Base-by-base conservation (phyloP, 2,797 vertebrate species). In the Triplophysa bombifrons region DNA sequence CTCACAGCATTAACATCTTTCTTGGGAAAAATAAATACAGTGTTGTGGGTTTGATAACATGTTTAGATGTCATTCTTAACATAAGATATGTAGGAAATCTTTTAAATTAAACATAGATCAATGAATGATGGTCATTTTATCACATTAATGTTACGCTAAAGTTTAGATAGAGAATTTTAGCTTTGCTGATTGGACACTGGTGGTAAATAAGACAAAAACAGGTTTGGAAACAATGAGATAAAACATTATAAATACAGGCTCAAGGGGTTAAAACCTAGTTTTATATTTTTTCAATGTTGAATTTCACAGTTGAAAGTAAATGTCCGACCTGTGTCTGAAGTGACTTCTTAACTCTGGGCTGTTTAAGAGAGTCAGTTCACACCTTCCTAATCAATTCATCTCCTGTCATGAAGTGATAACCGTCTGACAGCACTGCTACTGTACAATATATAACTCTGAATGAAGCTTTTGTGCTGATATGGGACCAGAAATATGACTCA, bases 351-450 rank as follows among this genome's bases (percentile, higher is more conserved):
- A 50, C 51, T 53, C 53, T 44, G 65, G 20, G 5, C 76, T 58
- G 30, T 44, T 69, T 46, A 34, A 69, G 34, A 7, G 34, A 38
- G 34, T 38, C 34, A 72, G 38, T 76, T 84, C 74, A 80, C 84
- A 84, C 80, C 27, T 65, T 46, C 30, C 46, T 75, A 74, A 78
- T 71, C 63, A 66, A 84, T 82, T 75, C n/a, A 58, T 85, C 78
- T 85, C 63, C 51, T 60, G 48, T 44, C 78, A 74, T 48, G 16
- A 53, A 44, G n/a, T 80, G 74, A 30, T 56, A 58, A 68, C 13
- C 3, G 0, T 48, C 58, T 51, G 63, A 51, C 56, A 73, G 41
- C n/a, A 2, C 20, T 67, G 80, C 72, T 71, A 9, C 56, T 76
- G 71, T 72, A 53, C 16, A 6, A 2, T 63, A 19, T n/a, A 27